These are phyloP conservation scores for Melieria crassipennis DNA, from an alignment of 2,888 invertebrate genomes.

Conservation along the genomic window DNA sequence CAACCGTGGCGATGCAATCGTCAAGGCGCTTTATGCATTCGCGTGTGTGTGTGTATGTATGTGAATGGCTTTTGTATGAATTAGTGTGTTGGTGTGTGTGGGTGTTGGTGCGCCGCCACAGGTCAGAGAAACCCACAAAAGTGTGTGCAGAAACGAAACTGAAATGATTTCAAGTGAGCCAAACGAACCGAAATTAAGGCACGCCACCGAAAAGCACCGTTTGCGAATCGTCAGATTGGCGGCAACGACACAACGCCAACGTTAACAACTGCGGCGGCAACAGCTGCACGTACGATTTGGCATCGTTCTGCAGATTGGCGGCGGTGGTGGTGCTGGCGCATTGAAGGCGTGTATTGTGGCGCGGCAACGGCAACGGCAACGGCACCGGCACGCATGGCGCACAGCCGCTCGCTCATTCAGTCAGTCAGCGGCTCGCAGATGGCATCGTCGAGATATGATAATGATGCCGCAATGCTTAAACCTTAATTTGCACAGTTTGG, in stretches of 20 bases:
- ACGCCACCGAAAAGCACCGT: slow-evolving; percentile 11
- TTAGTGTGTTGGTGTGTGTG: neutral
- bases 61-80: too few relatives aligned
- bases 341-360: neutral
- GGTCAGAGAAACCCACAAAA: neutral
- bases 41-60: neutral
- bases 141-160: neutral
- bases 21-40: neutral
- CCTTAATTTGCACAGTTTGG: slow-evolving; percentile 22
- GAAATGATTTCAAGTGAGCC: neutral
- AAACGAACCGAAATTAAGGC: slow-evolving; percentile 21
- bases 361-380: neutral
- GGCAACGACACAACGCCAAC: slow-evolving; percentile 7
- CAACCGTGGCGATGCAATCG: neutral
- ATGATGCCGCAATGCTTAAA: slow-evolving; percentile 24
- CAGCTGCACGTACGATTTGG: neutral
- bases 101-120: slow-evolving; percentile 24
- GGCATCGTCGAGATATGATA: slow-evolving; percentile 33
- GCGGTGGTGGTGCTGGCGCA: slow-evolving; percentile 2
- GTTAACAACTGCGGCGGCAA: neutral
- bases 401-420: neutral
- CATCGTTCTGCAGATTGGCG: neutral
- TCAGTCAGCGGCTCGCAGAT: slow-evolving; percentile 16
- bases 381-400: neutral
- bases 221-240: neutral